These are phyloP conservation scores for Schizopygopsis pylzovi DNA, from an alignment of 2,797 vertebrate species.

Conservation along the genomic window DNA sequence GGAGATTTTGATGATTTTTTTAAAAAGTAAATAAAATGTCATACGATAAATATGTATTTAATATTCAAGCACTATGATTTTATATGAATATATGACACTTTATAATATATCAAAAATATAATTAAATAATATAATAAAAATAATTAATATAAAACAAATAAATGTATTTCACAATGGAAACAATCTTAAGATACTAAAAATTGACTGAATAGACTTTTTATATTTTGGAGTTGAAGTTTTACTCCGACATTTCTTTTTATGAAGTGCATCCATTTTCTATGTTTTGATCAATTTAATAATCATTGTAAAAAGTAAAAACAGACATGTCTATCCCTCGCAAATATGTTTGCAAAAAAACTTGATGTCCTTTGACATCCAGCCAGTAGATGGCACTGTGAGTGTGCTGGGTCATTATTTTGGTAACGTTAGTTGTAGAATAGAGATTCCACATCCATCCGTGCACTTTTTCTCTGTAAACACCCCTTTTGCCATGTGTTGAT, in stretches of 20 bases:
- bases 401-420: neutral
- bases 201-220: neutral
- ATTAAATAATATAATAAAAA: neutral
- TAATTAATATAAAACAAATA: neutral
- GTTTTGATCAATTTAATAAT: neutral
- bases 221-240: neutral
- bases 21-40: neutral
- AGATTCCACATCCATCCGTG: conserved; percentile 32
- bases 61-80: neutral
- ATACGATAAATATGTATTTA: neutral
- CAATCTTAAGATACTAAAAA: neutral
- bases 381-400: conserved; percentile 6
- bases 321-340: neutral
- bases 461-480: conserved; percentile 23
- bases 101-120: neutral
- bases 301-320: neutral
- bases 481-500: conserved; percentile 61
- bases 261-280: neutral
- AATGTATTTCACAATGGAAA: neutral
- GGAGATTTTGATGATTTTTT: neutral
- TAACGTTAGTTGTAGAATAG: neutral
- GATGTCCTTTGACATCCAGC: conserved; percentile 8
- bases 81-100: neutral
- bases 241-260: neutral
- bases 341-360: neutral